Percentiles rank a stretch among this genome's conserved stretches.
Conservation (phyloP, 2,888 invertebrate genomes). For the Eurytoma californica region DNA sequence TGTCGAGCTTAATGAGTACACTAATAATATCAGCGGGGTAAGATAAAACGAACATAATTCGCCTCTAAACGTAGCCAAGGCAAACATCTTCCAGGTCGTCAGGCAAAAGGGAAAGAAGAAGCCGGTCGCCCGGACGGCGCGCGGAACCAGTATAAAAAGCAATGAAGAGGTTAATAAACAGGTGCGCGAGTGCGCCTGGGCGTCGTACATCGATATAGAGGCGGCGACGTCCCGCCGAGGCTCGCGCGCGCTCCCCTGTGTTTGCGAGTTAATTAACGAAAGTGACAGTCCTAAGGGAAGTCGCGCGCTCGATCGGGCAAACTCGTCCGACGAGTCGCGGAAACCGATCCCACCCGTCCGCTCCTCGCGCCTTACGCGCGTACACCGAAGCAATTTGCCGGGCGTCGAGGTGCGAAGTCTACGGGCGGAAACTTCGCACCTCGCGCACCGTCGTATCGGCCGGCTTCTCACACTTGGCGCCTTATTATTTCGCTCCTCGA, state of each 20-base stretch:
- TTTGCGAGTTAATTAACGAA: constrained; percentile 54
- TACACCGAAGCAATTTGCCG: constrained; percentile 47
- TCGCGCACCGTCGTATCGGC: neutral
- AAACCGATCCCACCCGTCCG: constrained; percentile 51
- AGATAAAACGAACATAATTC: constrained; percentile 41
- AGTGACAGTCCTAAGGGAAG: constrained; percentile 54
- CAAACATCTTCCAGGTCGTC: constrained; percentile 14
- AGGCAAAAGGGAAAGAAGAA: constrained; percentile 4
- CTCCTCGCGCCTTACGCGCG: neutral
- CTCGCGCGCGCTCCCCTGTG: neutral
- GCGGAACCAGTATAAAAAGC: constrained; percentile 16
- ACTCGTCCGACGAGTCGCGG: constrained; percentile 51
- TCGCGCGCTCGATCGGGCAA: constrained; percentile 37
- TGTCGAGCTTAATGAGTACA: constrained; percentile 31
- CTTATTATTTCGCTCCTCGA: constrained; percentile 17
- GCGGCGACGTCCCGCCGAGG: constrained; percentile 17
- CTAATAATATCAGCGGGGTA: constrained; percentile 30
- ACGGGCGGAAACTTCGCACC: constrained; percentile 23
- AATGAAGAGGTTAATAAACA: constrained; percentile 47
- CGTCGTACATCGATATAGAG: constrained; percentile 15
- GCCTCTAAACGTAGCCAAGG: constrained; percentile 32
- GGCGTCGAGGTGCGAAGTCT: constrained; percentile 53
- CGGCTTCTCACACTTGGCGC: constrained; percentile 6
- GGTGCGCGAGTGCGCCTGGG: constrained; percentile 26
- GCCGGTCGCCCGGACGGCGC: neutral